Evolutionary conservation across 2,113 vertebrate species (phyloP).

Genomic region (Toxotes jaculatrix): DNA sequence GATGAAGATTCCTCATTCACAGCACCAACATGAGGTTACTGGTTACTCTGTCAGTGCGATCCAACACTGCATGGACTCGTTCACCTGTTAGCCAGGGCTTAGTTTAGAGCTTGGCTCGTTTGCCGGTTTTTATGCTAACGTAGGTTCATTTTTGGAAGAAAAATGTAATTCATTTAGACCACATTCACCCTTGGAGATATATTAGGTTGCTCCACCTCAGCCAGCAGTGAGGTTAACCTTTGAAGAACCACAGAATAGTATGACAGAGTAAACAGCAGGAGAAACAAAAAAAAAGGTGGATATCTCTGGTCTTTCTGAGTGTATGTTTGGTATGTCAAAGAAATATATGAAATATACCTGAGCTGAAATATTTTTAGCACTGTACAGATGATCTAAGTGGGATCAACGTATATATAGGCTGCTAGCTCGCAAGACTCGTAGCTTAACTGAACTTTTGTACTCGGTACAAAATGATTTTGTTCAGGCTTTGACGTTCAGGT

Average conservation of each 20-base stretch:
- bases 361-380: not conserved
- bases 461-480: too few relatives aligned
- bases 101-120: constrained; percentile 14
- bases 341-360: not conserved
- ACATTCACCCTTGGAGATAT: constrained; percentile 45
- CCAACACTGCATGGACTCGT: constrained; percentile 23
- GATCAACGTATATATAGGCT: not conserved
- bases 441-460: too few relatives aligned
- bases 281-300: constrained; percentile 1
- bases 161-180: constrained; percentile 52
- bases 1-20: not conserved
- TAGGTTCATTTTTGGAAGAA: constrained; percentile 41
- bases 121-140: constrained; percentile 31
- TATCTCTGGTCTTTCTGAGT: not conserved
- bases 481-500: too few relatives aligned
- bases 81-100: constrained; percentile 47
- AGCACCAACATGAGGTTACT: not conserved
- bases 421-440: not conserved
- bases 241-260: constrained; percentile 49
- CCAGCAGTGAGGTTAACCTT: constrained; percentile 54
- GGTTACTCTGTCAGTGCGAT: not conserved
- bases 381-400: not conserved
- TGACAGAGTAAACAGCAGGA: constrained; percentile 43
- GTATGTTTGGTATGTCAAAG: constrained; percentile 25
- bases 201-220: constrained; percentile 42